These are phyloP conservation scores for Drosophila pruinosa DNA, from an alignment of 1,140 invertebrate genomes.

Conservation along the genomic window DNA sequence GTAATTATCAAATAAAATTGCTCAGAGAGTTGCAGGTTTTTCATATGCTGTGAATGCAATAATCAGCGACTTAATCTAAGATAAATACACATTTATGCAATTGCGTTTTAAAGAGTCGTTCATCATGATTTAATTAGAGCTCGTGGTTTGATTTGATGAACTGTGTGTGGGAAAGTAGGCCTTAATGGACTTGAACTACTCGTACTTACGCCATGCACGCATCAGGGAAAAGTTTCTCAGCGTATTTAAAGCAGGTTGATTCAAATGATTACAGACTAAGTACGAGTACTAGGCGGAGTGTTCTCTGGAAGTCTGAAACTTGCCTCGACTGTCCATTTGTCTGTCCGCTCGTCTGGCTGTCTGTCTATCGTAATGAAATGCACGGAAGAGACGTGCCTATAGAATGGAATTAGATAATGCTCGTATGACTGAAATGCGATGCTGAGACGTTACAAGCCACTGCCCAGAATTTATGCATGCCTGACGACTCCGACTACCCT, in stretches of 20 bases:
- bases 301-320: slow-evolving; percentile 30
- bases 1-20: neutral
- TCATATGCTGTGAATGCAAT: neutral
- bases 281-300: slow-evolving; percentile 4
- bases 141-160: slow-evolving; percentile 18
- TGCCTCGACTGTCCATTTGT: neutral
- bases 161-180: slow-evolving; percentile 44
- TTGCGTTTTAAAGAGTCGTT: slow-evolving; percentile 4
- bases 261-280: slow-evolving; percentile 57
- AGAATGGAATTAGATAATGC: slow-evolving; percentile 73
- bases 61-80: slow-evolving; percentile 2
- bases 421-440: slow-evolving; percentile 71
- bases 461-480: slow-evolving; percentile 73
- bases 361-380: slow-evolving; percentile 42
- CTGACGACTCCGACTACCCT: slow-evolving; percentile 26
- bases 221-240: slow-evolving; percentile 47
- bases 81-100: slow-evolving; percentile 28
- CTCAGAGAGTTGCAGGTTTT: neutral
- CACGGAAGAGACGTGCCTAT: slow-evolving; percentile 26
- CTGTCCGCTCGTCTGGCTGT: neutral
- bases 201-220: slow-evolving; percentile 33
- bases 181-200: slow-evolving; percentile 28
- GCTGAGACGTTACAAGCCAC: slow-evolving; percentile 70
- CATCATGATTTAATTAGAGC: slow-evolving; percentile 54
- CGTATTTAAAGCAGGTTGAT: slow-evolving; percentile 68